A percentile compares a stretch with the other conserved stretches of the same genome.
Evolutionary conservation across 2,888 invertebrate species (phyloP).

Genomic region (Tetrapedia diversipes): DNA sequence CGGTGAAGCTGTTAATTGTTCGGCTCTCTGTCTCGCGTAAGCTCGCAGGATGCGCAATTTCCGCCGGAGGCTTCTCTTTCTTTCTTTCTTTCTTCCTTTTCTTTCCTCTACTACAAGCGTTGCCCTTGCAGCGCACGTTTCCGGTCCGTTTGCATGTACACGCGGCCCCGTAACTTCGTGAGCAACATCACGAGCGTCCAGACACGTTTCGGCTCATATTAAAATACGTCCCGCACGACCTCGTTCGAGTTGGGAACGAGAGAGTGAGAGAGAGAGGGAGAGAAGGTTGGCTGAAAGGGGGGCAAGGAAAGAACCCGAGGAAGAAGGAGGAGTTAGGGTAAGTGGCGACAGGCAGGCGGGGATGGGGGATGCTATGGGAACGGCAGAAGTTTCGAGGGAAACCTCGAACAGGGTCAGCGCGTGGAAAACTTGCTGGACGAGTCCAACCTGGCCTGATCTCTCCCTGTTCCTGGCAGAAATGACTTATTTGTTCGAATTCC

Average conservation of each 20-base stretch:
- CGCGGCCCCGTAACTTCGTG: constrained; percentile 11
- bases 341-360: constrained; percentile 38
- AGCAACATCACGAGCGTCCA: constrained; percentile 5
- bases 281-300: not conserved
- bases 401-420: constrained; percentile 43
- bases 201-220: constrained; percentile 41
- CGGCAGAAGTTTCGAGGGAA: constrained; percentile 57
- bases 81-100: no score
- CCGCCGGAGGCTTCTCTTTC: not conserved
- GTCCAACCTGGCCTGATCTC: constrained; percentile 16
- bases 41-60: not conserved
- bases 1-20: not conserved
- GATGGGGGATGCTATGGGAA: constrained; percentile 10
- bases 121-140: not conserved
- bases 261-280: no score
- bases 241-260: constrained; percentile 24
- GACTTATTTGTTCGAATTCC: no score
- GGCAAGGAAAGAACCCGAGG: not conserved
- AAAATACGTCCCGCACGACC: constrained; percentile 44
- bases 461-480: no score
- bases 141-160: not conserved
- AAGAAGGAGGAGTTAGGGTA: constrained; percentile 33
- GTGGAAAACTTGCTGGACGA: constrained; percentile 44
- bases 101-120: no score
- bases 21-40: not conserved